Conservation (phyloP, 37 sponge, comb jelly and placozoan genomes). For the Spongilla lacustris region DNA sequence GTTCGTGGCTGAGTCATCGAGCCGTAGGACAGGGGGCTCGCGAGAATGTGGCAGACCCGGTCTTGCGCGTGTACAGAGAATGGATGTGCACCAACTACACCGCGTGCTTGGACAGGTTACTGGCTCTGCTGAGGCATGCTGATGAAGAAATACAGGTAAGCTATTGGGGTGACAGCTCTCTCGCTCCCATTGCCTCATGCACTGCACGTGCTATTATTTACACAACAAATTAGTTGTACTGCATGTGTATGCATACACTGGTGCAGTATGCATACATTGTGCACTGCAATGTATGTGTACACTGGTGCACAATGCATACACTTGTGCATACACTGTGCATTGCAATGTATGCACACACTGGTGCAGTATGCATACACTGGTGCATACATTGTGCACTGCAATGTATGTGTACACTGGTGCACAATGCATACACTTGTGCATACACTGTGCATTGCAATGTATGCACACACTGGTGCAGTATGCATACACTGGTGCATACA, state of each 20-base stretch:
- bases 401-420: neutral
- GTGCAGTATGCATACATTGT: too few species aligned
- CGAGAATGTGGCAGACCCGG: neutral
- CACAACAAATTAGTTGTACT: too few species aligned
- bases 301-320: too few species aligned
- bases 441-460: too few species aligned
- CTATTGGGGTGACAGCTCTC: too few species aligned
- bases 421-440: too few species aligned
- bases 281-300: neutral
- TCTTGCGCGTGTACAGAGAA: constrained; percentile 7
- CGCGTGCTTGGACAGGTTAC: constrained; percentile 6
- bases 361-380: too few species aligned
- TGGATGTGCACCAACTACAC: constrained; percentile 56
- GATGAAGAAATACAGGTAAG: constrained; percentile 11
- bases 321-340: too few species aligned
- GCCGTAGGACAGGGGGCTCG: neutral
- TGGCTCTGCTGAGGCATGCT: constrained; percentile 11
- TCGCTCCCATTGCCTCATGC: too few species aligned
- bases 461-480: too few species aligned
- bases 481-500: neutral
- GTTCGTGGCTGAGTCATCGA: constrained; percentile 24
- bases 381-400: too few species aligned
- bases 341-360: neutral
- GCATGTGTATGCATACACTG: neutral
- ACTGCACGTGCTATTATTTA: too few species aligned